Conservation (phyloP, 2,113 vertebrate genomes). For the Ptilonorhynchus violaceus region DNA sequence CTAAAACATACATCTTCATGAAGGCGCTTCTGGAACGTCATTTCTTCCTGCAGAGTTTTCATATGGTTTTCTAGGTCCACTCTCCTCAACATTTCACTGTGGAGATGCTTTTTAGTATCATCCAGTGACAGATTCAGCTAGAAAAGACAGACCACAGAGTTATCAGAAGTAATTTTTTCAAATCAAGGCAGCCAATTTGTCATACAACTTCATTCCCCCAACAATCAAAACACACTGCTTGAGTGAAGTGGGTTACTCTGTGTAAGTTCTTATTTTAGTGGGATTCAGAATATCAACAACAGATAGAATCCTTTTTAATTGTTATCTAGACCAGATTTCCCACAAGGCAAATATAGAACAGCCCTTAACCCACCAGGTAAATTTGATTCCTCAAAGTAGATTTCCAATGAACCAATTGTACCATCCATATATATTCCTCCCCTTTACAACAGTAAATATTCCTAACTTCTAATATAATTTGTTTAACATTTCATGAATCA, state of each 20-base stretch:
- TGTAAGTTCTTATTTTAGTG: background rate
- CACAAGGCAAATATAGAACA: background rate
- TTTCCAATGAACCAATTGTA: background rate
- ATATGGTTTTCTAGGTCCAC: conserved; percentile 80
- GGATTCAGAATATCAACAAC: background rate
- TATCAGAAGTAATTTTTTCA: background rate
- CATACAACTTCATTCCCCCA: background rate
- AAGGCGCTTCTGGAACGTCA: conserved; percentile 78
- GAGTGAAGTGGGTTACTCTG: background rate
- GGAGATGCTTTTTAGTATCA: conserved; percentile 75
- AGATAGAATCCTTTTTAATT: background rate
- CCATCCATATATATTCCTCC: background rate
- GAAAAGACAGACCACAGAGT: background rate
- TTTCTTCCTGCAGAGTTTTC: conserved; percentile 80
- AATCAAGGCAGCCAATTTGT: background rate
- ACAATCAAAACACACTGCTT: background rate
- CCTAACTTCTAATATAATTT: background rate
- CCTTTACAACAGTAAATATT: background rate
- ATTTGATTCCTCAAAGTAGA: background rate
- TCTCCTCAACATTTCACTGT: conserved; percentile 75
- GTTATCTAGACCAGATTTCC: background rate
- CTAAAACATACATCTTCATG: conserved; percentile 74
- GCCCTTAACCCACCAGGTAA: background rate
- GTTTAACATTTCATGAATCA: background rate
- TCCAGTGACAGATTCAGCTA: conserved; percentile 54